These are phyloP conservation scores for Latrodectus hesperus DNA, from an alignment of 2,888 invertebrate genomes.

Conservation along the genomic window DNA sequence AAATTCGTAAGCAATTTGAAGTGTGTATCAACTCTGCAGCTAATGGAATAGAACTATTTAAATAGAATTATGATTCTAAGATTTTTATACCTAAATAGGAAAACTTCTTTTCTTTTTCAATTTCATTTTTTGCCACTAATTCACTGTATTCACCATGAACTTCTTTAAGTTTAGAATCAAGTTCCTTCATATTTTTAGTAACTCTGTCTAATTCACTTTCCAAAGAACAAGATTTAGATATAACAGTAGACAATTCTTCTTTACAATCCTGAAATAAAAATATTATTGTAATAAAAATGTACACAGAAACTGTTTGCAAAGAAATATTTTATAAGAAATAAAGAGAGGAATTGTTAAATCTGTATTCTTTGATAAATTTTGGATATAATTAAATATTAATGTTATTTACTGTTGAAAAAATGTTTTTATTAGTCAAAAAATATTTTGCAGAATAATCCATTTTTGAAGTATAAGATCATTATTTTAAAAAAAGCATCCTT, in stretches of 20 bases:
- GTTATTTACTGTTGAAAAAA: too few relatives aligned
- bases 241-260: slow-evolving; percentile 13
- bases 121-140: slow-evolving; percentile 34
- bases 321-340: too few relatives aligned
- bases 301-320: too few relatives aligned
- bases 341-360: too few relatives aligned
- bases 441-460: too few relatives aligned
- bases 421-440: too few relatives aligned
- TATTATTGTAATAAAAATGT: background rate
- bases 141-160: background rate
- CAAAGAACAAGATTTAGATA: slow-evolving; percentile 27
- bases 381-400: too few relatives aligned
- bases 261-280: slow-evolving; percentile 29
- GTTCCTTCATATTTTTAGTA: slow-evolving; percentile 31
- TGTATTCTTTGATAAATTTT: too few relatives aligned
- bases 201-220: slow-evolving; percentile 36
- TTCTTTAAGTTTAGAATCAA: slow-evolving; percentile 26
- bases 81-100: slow-evolving; percentile 39
- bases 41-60: background rate
- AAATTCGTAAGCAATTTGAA: too few relatives aligned
- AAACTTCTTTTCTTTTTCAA: slow-evolving; percentile 41
- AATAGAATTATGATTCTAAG: background rate
- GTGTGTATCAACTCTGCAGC: background rate
- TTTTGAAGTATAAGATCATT: too few relatives aligned
- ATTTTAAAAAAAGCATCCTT: too few relatives aligned